Base-by-base conservation (phyloP, 2,888 invertebrate genomes). In the Pandemis cinnamomeana region DNA sequence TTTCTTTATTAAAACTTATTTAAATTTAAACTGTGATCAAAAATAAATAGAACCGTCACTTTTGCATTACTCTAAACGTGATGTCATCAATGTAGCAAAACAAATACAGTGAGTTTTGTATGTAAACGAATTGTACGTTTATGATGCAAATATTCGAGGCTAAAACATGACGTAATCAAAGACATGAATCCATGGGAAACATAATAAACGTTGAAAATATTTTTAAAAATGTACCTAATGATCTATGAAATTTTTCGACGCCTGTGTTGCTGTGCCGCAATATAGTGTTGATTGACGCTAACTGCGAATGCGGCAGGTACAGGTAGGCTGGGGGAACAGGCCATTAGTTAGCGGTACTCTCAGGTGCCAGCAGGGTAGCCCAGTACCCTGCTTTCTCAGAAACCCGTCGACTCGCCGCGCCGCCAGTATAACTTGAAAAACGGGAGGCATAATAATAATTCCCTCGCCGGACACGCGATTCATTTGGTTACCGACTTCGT, bases 311-410 rank as follows among this genome's bases (percentile, higher is more conserved):
- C 82, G 81, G 83, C 80, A 77, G 79, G 73, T 66, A 70, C 80
- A 77, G 79, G 74, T 71, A 74, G 61, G 51, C 61, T 15, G 77
- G 76, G 77, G 76, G 78, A 81, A 83, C 85, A 87, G 60, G 76
- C 73, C 71, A 71, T 68, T 67, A 55, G 89, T 86, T 87, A 89
- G 82, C 78, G 82, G 80, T 79, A 81, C 80, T 80, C 75, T 55
- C 74, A 75, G 81, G 71, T 74, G 71, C 72, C 74, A 70, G 80
- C 79, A 80, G 81, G 82, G 81, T 82, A 85, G 81, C 84, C 86
- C 83, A 82, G 83, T 87, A 82, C 83, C 84, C 84, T 78, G 81
- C 77, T 81, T 89, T 89, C 89, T 83, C 80, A 88, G 89, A 90
- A 89, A 82, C 80, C 78, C 72, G 78, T 71, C 78, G 79, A 77